phyloP scores from a whole-genome alignment of 1,140 invertebrate species.

The Piezodorus guildinii region DNA sequence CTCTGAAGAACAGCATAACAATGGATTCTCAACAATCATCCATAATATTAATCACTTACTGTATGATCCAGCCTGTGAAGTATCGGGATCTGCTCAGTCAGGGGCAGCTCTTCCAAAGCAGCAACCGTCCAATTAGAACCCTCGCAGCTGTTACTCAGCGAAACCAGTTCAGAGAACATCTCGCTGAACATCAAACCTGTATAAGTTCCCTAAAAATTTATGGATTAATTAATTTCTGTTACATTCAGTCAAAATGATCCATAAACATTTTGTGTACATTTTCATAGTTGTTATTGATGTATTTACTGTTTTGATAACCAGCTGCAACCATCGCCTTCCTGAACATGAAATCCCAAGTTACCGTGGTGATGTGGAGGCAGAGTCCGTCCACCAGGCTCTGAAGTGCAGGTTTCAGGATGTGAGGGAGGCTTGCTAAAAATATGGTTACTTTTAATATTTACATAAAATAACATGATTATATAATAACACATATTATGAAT shows the following conservation, averaged over 20 bases:
- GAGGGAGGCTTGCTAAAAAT: conserved; percentile 43
- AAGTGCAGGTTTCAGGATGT: conserved; percentile 50
- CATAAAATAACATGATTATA: no score
- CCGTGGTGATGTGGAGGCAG: conserved; percentile 56
- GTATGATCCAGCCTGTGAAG: conserved; percentile 53
- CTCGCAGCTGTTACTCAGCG: conserved; percentile 53
- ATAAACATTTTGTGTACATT: conserved; percentile 21
- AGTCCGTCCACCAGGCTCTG: conserved; percentile 60
- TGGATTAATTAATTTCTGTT: no score
- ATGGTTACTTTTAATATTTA: not conserved
- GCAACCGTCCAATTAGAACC: conserved; percentile 38
- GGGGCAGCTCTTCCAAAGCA: conserved; percentile 47
- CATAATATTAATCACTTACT: conserved; percentile 32
- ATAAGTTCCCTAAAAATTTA: conserved; percentile 36
- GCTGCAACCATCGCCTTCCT: conserved; percentile 39
- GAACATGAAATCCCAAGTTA: conserved; percentile 63
- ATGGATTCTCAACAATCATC: no score
- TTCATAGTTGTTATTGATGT: conserved; percentile 24
- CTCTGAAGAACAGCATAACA: no score
- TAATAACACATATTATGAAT: no score
- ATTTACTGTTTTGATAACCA: conserved; percentile 29
- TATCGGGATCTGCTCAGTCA: conserved; percentile 67
- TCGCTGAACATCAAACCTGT: conserved; percentile 49
- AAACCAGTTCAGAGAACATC: conserved; percentile 48
- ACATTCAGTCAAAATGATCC: no score